Conservation (phyloP, 2,113 vertebrate species). For the Triplophysa siluroides region DNA sequence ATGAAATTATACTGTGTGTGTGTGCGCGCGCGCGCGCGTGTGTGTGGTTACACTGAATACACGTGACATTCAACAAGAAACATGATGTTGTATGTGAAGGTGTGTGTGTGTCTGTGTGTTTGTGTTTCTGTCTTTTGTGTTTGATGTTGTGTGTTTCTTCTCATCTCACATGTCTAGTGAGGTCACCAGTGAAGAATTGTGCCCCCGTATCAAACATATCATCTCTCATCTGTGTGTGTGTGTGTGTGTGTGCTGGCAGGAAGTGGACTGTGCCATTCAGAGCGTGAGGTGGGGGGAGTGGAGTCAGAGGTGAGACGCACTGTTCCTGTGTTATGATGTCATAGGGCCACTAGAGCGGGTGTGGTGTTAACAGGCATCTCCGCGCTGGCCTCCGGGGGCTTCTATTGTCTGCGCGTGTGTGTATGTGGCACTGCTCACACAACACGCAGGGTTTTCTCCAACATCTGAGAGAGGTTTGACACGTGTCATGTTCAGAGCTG, state of each 20-base stretch:
- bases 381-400: conserved; percentile 8
- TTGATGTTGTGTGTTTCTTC: not conserved
- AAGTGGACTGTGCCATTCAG: conserved; percentile 53
- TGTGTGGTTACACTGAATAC: no score
- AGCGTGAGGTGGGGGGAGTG: not conserved
- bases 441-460: not conserved
- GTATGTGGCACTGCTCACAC: conserved; percentile 3
- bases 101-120: not conserved
- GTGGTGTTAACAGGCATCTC: conserved; percentile 25
- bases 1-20: no score
- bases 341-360: conserved; percentile 8
- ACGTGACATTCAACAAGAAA: no score
- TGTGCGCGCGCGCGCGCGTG: no score
- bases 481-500: no score
- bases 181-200: not conserved
- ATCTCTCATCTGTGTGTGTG: conserved; percentile 15
- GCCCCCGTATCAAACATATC: not conserved
- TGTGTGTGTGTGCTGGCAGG: conserved; percentile 20
- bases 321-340: conserved; percentile 39
- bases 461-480: not conserved
- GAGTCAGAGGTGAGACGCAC: conserved; percentile 17
- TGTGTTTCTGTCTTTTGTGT: not conserved
- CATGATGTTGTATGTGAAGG: no score
- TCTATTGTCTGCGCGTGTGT: conserved; percentile 13
- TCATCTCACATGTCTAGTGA: not conserved